Base-by-base conservation (phyloP, 2,113 vertebrate genomes). In the Noctilio leporinus region DNA sequence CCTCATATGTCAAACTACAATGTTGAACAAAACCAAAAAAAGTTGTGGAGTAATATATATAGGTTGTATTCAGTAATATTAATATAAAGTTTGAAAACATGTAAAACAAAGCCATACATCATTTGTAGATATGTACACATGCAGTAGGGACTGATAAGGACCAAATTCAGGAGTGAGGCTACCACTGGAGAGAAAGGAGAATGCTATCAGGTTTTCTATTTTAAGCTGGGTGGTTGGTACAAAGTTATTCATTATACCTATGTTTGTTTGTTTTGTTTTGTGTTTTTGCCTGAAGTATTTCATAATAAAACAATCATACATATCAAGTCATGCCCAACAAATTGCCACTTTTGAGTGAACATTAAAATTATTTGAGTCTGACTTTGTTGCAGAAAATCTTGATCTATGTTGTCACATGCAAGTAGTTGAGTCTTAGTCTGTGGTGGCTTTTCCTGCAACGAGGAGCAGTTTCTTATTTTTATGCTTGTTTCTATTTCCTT, bases 191-290 rank as follows among this genome's bases (percentile, higher is more conserved):
- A 84, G 40, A 94, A 53, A 43, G 47, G 35, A 33, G 33, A 83
- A 76, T 4, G 20, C 19, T 53, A 1, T 55, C 2, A 14, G 22
- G 20, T 88, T 69, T 95, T 75, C 28, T 76, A 3, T 26, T 90
- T 89, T 67, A 85, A 51, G 70, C 59, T 47, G 22, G 9, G 8
- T 70, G 77, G 9, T 85, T 83, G 26, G 26, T 28, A 53, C 35
- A 67, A 0, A 12, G 38, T 47, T 76, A 22, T 76, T 89, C 47
- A 64, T 53, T 78, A 43, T 65, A 83, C 49, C 78, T 65, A 22
- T 30, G 16, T 38, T 82, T n/a, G n/a, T n/a, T 93, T 93, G 57
- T 86, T 93, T 93, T 92, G 30, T 40, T 65, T 73, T 59, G 69
- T 93, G 89, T 35, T 40, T 65, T 73, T 59, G 69, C 51, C 64